Base-by-base conservation (phyloP, 2,888 invertebrate genomes). In the Callinectes sapidus region DNA sequence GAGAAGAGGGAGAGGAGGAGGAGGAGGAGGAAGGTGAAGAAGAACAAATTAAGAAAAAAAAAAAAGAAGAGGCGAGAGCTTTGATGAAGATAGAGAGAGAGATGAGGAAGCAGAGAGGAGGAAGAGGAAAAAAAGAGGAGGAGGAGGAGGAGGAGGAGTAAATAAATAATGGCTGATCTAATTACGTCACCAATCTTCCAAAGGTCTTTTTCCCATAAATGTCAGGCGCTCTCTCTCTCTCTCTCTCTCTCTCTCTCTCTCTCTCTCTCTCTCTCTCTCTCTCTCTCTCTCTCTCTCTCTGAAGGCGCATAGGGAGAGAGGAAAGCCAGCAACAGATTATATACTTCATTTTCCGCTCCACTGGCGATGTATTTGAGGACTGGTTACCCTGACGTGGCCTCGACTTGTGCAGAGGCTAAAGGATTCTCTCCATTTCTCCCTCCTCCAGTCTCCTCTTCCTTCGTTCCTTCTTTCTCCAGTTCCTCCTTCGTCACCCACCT, bases 201-300 rank as follows among this genome's bases (percentile, higher is more conserved):
- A 48, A 48, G n/a, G 85, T 28, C n/a, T 14, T 35, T 2, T 85
- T 16, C 13, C 85, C 32, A 2, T 85, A 85, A 85, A 85, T 85
- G 35, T 85, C 32, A 32, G 85, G 18, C 48, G 0, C 48, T 42
- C 42, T 42, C 16, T 42, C 87, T 87, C 87, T 87, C 87, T 87
- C 87, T 87, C 87, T 87, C 87, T 87, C 87, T 87, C 87, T 87
- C 87, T 87, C 87, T 87, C 87, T 87, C 87, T 87, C 87, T 87
- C 87, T 87, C 87, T 87, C 87, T 87, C 87, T 87, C 87, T 48
- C 48, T 48, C 48, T 48, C 48, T 48, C 48, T 48, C 48, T 48
- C 48, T 48, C 48, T 48, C 48, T 48, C 48, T 48, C 48, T 48
- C 48, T 48, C 48, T 48, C 48, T 48, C 48, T 48, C 48, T 48